Evolutionary conservation across 30 jellyfish, hydroid and myxozoan species (phyloP).

Genomic region (Pelagia noctiluca): DNA sequence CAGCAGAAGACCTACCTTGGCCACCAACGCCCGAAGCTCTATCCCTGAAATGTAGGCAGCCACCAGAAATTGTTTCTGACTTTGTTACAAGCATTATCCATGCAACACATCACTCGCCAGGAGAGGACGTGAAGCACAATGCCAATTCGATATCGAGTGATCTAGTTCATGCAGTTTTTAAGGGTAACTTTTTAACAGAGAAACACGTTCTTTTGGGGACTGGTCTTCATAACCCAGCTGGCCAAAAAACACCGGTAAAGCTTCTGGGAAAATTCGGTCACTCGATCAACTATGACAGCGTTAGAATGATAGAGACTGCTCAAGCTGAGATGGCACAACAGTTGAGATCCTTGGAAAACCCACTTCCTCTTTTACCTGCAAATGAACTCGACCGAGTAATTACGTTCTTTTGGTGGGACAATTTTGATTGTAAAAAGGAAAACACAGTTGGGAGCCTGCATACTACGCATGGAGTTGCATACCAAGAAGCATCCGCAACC

Average conservation of each 20-base stretch:
- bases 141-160: conserved; percentile 31
- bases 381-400: conserved; percentile 1
- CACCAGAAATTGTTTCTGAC: conserved; percentile 41
- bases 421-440: conserved; percentile 19
- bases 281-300: conserved; percentile 46
- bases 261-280: conserved; percentile 48
- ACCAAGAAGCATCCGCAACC: conserved; percentile 25
- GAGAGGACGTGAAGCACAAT: conserved; percentile 6
- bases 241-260: conserved; percentile 30
- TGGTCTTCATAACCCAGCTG: conserved; percentile 52
- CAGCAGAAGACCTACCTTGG: conserved; percentile 37
- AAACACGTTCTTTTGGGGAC: conserved; percentile 39
- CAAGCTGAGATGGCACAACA: conserved; percentile 45
- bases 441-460: conserved; percentile 23
- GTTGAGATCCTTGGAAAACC: conserved; percentile 47
- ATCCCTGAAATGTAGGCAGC: not conserved
- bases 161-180: conserved; percentile 42
- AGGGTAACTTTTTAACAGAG: conserved; percentile 34
- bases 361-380: conserved; percentile 55
- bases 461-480: conserved; percentile 43
- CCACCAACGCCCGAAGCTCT: conserved; percentile 57
- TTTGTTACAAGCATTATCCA: conserved; percentile 37
- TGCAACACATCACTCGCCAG: conserved; percentile 41
- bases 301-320: conserved; percentile 57
- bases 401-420: conserved; percentile 33